Conservation (phyloP, 2,888 invertebrate species). For the Erebia palarica region DNA sequence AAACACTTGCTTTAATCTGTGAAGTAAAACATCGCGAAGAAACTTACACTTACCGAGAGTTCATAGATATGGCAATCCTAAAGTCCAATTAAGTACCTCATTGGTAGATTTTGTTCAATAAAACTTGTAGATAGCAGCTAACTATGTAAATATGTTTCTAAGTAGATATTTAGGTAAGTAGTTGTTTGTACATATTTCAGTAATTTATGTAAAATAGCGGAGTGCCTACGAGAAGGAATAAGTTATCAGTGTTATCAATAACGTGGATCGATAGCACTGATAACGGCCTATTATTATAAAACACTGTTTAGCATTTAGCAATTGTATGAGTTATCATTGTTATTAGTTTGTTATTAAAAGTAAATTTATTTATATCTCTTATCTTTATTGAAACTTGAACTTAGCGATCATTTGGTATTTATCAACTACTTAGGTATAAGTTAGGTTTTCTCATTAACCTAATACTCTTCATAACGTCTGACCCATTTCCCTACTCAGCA, state of each 20-base stretch:
- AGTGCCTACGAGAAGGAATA: conserved; percentile 19
- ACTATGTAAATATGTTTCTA: background rate
- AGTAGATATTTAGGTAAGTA: background rate
- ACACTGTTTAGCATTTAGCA: conserved; percentile 15
- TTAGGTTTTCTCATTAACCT: too few species aligned
- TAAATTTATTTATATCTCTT: background rate
- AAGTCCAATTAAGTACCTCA: too few species aligned
- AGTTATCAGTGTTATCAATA: conserved; percentile 17
- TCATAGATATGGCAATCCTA: too few species aligned
- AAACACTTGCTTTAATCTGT: too few species aligned
- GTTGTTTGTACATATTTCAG: background rate
- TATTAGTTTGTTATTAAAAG: background rate
- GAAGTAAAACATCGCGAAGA: too few species aligned
- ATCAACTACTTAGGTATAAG: background rate
- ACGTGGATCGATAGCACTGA: conserved; percentile 25
- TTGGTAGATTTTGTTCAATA: too few species aligned
- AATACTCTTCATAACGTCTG: too few species aligned
- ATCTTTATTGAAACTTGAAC: conserved; percentile 5
- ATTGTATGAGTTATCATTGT: conserved; percentile 10
- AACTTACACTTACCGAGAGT: too few species aligned
- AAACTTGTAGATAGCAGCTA: too few species aligned
- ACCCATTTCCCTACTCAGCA: too few species aligned
- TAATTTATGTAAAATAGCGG: background rate
- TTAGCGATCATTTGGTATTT: background rate
- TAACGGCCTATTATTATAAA: conserved; percentile 28